Evolutionary conservation across 92 coral and sea anemone genomes (phyloP).

Genomic region (Porites lobata): DNA sequence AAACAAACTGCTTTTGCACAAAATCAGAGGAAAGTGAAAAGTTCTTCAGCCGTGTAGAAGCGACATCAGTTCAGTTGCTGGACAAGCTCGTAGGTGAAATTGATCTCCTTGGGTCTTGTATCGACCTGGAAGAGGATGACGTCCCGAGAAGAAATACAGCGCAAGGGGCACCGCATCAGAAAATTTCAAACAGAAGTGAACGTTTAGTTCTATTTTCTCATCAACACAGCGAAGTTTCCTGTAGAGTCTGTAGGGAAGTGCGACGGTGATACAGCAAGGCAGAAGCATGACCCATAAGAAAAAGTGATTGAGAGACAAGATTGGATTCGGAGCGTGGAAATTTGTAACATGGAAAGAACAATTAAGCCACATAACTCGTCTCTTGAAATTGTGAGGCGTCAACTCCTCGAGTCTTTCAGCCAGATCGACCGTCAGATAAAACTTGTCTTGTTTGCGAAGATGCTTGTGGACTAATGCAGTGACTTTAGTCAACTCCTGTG

Average conservation of each 20-base stretch:
- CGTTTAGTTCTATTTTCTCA: constrained; percentile 1
- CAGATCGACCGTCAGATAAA: constrained; percentile 23
- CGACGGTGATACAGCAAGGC: constrained; percentile 37
- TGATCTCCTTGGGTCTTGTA: constrained; percentile 18
- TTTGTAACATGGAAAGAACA: constrained; percentile 58
- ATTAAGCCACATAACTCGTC: constrained; percentile 45
- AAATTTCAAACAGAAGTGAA: neutral
- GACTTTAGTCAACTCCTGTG: neutral
- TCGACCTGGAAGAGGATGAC: constrained; percentile 41
- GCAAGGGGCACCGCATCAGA: constrained; percentile 21
- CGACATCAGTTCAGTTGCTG: constrained; percentile 18
- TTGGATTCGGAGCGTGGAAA: constrained; percentile 34
- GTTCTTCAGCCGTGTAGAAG: constrained; percentile 9
- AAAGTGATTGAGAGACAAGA: constrained; percentile 3
- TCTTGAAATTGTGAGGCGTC: constrained; percentile 42
- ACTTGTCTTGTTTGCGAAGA: constrained; percentile 3
- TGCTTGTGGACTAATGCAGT: neutral
- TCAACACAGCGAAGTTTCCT: neutral
- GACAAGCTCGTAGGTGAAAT: constrained; percentile 22
- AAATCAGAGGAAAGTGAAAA: neutral
- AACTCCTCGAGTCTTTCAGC: constrained; percentile 33
- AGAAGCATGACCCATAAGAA: constrained; percentile 39
- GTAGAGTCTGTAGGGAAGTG: constrained; percentile 32
- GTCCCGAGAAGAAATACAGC: constrained; percentile 34
- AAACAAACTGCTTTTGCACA: no score